Conservation (phyloP, 2,113 vertebrate genomes). For the Ptyas mucosa region DNA sequence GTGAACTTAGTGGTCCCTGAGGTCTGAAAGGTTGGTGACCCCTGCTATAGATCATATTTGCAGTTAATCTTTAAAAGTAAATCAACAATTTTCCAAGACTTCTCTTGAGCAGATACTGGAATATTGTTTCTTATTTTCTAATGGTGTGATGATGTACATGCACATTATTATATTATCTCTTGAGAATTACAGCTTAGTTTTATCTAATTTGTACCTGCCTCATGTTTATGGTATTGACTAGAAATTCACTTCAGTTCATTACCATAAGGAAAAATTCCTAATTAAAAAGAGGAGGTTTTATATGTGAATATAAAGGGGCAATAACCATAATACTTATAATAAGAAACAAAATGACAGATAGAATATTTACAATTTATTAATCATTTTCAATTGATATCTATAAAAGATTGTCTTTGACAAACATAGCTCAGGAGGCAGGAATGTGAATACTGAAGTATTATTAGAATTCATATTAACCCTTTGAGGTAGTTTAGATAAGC, state of each 20-base stretch:
- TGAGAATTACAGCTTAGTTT: not conserved
- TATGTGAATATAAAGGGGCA: not conserved
- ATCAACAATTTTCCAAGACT: not conserved
- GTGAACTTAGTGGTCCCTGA: too few relatives aligned
- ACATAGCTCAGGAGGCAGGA: not conserved
- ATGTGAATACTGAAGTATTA: not conserved
- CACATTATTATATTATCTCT: not conserved
- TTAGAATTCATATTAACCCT: not conserved
- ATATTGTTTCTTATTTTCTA: not conserved
- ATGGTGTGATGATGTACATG: not conserved
- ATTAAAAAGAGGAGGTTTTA: not conserved
- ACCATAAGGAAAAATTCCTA: not conserved
- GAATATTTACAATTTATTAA: not conserved
- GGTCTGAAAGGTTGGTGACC: too few relatives aligned
- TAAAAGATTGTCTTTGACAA: not conserved
- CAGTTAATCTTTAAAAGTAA: not conserved
- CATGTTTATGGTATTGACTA: not conserved
- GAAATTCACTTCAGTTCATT: not conserved
- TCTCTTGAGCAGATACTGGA: not conserved
- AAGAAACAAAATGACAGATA: not conserved
- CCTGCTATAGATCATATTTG: not conserved
- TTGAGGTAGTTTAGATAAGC: not conserved
- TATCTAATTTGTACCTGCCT: not conserved
- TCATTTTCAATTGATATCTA: not conserved
- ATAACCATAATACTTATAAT: not conserved